These are phyloP conservation scores for Hypselothyrea guttata DNA, from an alignment of 2,888 invertebrate genomes.

Conservation along the genomic window DNA sequence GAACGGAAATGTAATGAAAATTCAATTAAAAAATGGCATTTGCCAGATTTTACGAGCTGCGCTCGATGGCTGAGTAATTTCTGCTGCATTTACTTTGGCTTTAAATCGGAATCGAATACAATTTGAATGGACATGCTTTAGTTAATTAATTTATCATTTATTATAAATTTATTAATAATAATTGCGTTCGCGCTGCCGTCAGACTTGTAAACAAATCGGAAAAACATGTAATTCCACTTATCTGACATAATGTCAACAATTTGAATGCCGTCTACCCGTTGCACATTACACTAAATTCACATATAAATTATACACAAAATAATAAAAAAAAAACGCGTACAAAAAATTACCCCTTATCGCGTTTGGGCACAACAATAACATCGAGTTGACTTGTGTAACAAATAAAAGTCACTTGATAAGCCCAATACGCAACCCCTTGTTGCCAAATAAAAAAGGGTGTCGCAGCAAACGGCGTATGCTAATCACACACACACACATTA, in stretches of 20 bases:
- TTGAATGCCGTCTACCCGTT: slow-evolving; percentile 53
- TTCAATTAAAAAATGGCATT: slow-evolving; percentile 74
- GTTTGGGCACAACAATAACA: slow-evolving; percentile 54
- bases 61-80: slow-evolving; percentile 8
- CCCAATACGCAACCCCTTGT: slow-evolving; percentile 67
- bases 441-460: slow-evolving; percentile 57
- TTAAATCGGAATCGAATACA: neutral
- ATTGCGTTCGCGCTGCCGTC: neutral
- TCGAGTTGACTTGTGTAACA: slow-evolving; percentile 68
- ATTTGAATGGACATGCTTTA: slow-evolving; percentile 23
- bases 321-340: slow-evolving; percentile 36
- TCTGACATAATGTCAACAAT: slow-evolving; percentile 73
- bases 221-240: slow-evolving; percentile 76
- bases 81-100: slow-evolving; percentile 4
- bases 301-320: slow-evolving; percentile 75
- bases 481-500: slow-evolving; percentile 53
- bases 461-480: slow-evolving; percentile 65
- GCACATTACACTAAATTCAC: slow-evolving; percentile 58
- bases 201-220: slow-evolving; percentile 52
- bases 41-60: slow-evolving; percentile 63
- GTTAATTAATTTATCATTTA: slow-evolving; percentile 25
- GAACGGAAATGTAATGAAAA: slow-evolving; percentile 75
- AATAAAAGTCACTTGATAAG: slow-evolving; percentile 71
- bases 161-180: slow-evolving; percentile 18
- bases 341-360: slow-evolving; percentile 61